A percentile compares a stretch with the other conserved stretches of the same genome.
Evolutionary conservation across 2,888 invertebrate genomes (phyloP).

Genomic region (Caenorhabditis sp.): DNA sequence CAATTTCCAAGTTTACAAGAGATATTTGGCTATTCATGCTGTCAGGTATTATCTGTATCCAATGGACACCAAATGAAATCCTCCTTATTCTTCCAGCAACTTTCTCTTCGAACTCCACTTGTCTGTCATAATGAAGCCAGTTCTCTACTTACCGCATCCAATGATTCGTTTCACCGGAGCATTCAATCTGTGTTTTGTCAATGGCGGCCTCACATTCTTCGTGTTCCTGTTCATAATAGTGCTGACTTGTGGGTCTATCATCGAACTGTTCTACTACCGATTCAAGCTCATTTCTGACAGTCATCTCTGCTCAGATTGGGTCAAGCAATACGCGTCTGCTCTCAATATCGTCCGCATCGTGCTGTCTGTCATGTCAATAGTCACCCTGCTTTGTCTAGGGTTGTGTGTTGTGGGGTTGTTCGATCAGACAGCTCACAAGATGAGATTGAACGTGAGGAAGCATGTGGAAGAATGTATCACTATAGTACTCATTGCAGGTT

Average conservation of each 20-base stretch:
- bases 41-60: conserved; percentile 24
- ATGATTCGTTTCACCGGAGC: conserved; percentile 37
- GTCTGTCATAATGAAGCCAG: conserved; percentile 39
- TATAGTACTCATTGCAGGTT: conserved; percentile 11
- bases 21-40: conserved; percentile 43
- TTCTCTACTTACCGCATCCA: conserved; percentile 43
- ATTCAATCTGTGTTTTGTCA: conserved; percentile 21
- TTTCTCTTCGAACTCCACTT: conserved; percentile 43
- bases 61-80: no score
- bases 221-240: conserved; percentile 44
- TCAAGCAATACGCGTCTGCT: conserved; percentile 14
- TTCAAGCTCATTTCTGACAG: conserved; percentile 39
- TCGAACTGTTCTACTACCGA: conserved; percentile 54
- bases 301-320: conserved; percentile 23
- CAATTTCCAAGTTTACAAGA: conserved; percentile 42
- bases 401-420: conserved; percentile 40
- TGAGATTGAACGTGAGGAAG: conserved; percentile 18
- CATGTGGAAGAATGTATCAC: background rate
- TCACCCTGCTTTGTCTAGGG: background rate
- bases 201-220: conserved; percentile 42
- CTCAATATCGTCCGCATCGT: background rate
- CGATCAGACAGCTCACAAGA: conserved; percentile 44
- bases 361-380: background rate
- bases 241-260: conserved; percentile 38
- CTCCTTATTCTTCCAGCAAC: conserved; percentile 38